phyloP scores from a whole-genome alignment of 2,888 invertebrate genomes.

The Heliconius charithonia region DNA sequence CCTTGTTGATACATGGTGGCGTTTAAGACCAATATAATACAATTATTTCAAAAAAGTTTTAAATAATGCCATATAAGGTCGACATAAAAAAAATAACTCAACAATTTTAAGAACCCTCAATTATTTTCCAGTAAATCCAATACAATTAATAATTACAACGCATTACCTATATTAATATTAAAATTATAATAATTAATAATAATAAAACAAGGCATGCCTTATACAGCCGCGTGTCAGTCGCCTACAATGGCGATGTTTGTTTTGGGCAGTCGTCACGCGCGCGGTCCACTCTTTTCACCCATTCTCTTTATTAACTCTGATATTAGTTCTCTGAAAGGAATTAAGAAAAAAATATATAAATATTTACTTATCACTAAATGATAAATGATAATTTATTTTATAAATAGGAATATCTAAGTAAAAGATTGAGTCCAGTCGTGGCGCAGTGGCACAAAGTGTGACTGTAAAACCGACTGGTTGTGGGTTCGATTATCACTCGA shows the following conservation, averaged over 20 bases:
- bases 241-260: constrained; percentile 58
- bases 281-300: constrained; percentile 68
- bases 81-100: not conserved
- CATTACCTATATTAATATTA: constrained; percentile 4
- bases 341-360: not conserved
- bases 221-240: constrained; percentile 56
- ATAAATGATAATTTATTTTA: too few species aligned
- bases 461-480: too few species aligned
- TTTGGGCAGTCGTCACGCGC: constrained; percentile 63
- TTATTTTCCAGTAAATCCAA: not conserved
- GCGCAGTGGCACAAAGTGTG: too few species aligned
- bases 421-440: too few species aligned
- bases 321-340: constrained; percentile 70
- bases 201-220: constrained; percentile 28
- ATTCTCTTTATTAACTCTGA: constrained; percentile 73
- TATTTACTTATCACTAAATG: too few species aligned
- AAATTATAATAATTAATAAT: not conserved
- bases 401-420: too few species aligned
- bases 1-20: too few species aligned
- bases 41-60: too few species aligned
- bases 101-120: not conserved
- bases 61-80: not conserved
- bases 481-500: too few species aligned
- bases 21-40: too few species aligned
- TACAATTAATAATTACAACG: constrained; percentile 17